A percentile compares a stretch with the other conserved stretches of the same genome.
phyloP scores from a whole-genome alignment of 2,888 invertebrate genomes.

The Adineta ricciae region DNA sequence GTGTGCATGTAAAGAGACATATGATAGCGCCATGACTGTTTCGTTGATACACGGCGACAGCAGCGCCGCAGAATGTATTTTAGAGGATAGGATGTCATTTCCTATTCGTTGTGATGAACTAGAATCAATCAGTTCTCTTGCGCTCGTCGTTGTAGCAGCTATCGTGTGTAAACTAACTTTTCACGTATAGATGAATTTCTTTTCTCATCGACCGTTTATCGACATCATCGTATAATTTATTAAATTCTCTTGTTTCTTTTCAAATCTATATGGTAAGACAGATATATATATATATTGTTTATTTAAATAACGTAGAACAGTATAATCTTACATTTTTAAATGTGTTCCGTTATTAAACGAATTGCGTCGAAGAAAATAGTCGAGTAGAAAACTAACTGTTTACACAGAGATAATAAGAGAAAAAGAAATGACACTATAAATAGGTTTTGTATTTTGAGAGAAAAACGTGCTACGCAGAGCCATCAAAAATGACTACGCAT shows the following conservation, averaged over 20 bases:
- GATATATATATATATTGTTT: background rate
- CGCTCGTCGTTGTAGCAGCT: too few relatives aligned
- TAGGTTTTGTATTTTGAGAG: background rate
- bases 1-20: too few relatives aligned
- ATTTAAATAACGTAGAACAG: too few relatives aligned
- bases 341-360: background rate
- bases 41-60: background rate
- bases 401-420: background rate
- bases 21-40: background rate
- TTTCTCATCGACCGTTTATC: background rate
- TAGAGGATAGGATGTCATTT: background rate
- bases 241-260: background rate
- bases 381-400: background rate
- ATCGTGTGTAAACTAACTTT: background rate
- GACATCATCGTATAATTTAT: background rate
- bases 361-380: background rate
- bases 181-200: background rate
- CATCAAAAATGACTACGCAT: background rate
- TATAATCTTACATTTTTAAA: background rate
- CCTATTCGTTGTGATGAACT: background rate
- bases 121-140: background rate
- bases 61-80: background rate
- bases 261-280: background rate
- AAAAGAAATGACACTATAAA: background rate
- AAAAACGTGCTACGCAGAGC: background rate